Percentiles rank a stretch among this genome's conserved stretches.
Conservation (phyloP, 2,888 invertebrate genomes). For the Tupiocoris notatus region DNA sequence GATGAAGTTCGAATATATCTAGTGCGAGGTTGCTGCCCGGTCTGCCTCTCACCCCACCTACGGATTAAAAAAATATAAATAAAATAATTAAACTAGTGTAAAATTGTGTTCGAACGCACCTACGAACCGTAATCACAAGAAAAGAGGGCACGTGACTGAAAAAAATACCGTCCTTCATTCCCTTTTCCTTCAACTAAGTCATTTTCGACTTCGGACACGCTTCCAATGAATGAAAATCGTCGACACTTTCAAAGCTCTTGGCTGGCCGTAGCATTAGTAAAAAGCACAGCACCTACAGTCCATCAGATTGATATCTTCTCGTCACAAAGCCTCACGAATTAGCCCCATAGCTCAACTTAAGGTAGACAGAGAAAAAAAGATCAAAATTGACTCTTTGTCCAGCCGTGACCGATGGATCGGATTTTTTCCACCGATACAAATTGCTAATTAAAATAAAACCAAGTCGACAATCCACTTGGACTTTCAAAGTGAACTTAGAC, state of each 20-base stretch:
- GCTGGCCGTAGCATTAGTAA: too few species aligned
- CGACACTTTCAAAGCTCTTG: too few species aligned
- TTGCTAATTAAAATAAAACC: too few species aligned
- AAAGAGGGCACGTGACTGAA: slow-evolving; percentile 36
- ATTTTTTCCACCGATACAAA: too few species aligned
- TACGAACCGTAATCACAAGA: neutral
- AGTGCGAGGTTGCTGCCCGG: slow-evolving; percentile 72
- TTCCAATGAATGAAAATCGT: slow-evolving; percentile 20
- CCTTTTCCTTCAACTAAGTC: neutral
- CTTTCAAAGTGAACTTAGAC: too few species aligned
- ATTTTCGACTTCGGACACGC: slow-evolving; percentile 36
- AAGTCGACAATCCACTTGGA: too few species aligned
- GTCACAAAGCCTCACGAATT: neutral
- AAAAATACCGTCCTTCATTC: slow-evolving; percentile 19
- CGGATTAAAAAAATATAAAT: slow-evolving; percentile 55
- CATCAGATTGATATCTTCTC: too few species aligned
- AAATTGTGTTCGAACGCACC: neutral
- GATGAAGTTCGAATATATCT: slow-evolving; percentile 92
- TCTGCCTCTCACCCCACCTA: slow-evolving; percentile 73
- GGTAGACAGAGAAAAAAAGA: neutral
- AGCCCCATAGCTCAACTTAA: neutral
- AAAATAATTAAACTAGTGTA: neutral
- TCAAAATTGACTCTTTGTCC: neutral
- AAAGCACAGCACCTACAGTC: neutral
- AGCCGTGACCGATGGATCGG: neutral